Evolutionary conservation across 2,888 invertebrate genomes (phyloP), one percentile per base, ranked within the genome.

Genomic region (Trichopria drosophilae): DNA sequence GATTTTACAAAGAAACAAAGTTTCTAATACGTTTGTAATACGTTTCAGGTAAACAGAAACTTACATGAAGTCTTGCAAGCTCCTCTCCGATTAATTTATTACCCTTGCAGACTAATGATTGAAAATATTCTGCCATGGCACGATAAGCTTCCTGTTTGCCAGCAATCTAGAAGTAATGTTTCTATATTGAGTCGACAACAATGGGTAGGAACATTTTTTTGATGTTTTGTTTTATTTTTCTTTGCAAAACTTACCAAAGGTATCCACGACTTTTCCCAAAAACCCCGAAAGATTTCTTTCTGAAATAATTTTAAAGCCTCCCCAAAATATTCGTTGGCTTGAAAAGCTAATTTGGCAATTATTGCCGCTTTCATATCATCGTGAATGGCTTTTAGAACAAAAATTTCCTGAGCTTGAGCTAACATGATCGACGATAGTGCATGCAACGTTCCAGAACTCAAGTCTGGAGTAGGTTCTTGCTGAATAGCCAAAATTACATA

Each of bases 371-470:
- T 99, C 96, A 97, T 97, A 63, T 87, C 87, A 76, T 96, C 90
- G 69, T 86, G 83, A 59, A 91, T 88, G 42, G 97, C 96, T 79
- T 99, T 99, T 69, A 88, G 84, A 37, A 93, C 93, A 75, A 98
- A 92, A 59, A 94, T 89, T 79, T 99, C 99, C 78, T 99, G 99
- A 6, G 95, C 98, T 78, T 99, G 98, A 12, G 99, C 97, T 36
- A 98, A 79, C 95, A 97, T 96, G 40, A 99, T 78, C 37, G 88
- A 82, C 43, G 89, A 82, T 18, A 99, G 80, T 26, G 95, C 93
- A 51, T 84, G 82, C 44, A 99, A 81, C 16, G 94, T 90, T 68
- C 99, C 98, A 4, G 95, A 92, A 73, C 86, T 86, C 63, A 99
- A 82, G 79, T 99, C 99, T 5, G 93, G 93, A 3, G 99, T 98